Evolutionary conservation across 2,888 invertebrate species (phyloP).

Genomic region (Lithophane socia): DNA sequence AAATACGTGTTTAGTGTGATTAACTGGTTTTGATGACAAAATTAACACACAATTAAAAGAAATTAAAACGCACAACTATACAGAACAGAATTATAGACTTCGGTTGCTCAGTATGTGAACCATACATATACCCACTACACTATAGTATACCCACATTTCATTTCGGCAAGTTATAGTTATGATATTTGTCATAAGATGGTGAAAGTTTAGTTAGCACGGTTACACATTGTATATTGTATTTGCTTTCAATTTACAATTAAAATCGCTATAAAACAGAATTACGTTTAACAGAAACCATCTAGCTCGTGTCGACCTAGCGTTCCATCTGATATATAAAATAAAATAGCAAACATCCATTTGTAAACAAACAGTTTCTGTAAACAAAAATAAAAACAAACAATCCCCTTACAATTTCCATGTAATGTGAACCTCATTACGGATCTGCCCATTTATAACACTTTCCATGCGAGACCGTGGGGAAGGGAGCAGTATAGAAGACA

Average conservation of each 20-base stretch:
- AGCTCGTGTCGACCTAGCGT: background rate
- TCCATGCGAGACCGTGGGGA: constrained; percentile 32
- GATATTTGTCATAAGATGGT: background rate
- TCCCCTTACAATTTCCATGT: constrained; percentile 39
- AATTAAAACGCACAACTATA: too few species aligned
- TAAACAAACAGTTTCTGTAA: constrained; percentile 30
- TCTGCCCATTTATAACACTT: constrained; percentile 54
- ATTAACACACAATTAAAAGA: too few species aligned
- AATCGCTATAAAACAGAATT: background rate
- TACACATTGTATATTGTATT: constrained; percentile 4
- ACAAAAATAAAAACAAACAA: constrained; percentile 47
- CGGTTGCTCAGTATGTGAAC: too few species aligned
- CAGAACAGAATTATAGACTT: too few species aligned
- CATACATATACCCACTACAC: too few species aligned
- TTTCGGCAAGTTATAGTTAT: too few species aligned
- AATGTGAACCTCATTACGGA: constrained; percentile 59
- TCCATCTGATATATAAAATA: background rate
- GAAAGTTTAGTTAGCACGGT: constrained; percentile 1
- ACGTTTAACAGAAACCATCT: background rate
- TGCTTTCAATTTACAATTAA: background rate
- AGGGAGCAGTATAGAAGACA: constrained; percentile 25
- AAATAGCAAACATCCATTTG: constrained; percentile 10
- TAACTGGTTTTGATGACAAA: too few species aligned
- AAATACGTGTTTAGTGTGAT: background rate
- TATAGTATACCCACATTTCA: too few species aligned